Evolutionary conservation across 92 coral and sea anemone genomes (phyloP), one percentile per base, ranked within the genome.

Genomic region (Nematostella vectensis): DNA sequence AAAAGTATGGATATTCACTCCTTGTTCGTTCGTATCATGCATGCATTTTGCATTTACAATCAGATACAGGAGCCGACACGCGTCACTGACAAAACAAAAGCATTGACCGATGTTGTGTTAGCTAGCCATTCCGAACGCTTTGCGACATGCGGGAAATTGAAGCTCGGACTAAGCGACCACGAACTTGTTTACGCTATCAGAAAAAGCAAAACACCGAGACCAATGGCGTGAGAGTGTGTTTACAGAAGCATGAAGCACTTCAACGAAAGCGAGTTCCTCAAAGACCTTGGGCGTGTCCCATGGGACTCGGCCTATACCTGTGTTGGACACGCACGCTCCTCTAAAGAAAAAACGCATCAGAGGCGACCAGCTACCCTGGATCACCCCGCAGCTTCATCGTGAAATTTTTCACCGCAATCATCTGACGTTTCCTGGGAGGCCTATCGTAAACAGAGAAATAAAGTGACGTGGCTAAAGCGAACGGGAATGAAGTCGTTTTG

Each of bases 321-420:
- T 74, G 29, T 17, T 81, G 12, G 88, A 80, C 38, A 59, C 57
- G 30, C 69, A 74, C 36, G 74, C 73, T 0, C 81, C 81, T 20
- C 10, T 80, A 0, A 56, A 74, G 55, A 74, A 61, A 30, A n/a
- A n/a, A n/a, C 50, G 49, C 21, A 39, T 69, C 18, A 58, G 82
- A 64, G 68, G 57, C 18, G 68, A 81, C 29, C 88, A 81, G 45
- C 42, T 81, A 48, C 82, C 82, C 3, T 80, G 88, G 88, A 80
- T 75, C 3, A 70, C 67, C 0, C 75, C 78, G 20, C 31, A 57
- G n/a, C 3, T 74, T 1, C 67, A 55, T 40, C 62, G 55, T n/a
- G 72, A 68, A 57, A 74, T 58, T 26, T 50, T 49, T 12, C 30
- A 30, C 2, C 48, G 73, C n/a, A 80, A 74, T 50, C 72, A 70